Conservation (phyloP, 2,113 vertebrate genomes). For the Ciconia maguari region DNA sequence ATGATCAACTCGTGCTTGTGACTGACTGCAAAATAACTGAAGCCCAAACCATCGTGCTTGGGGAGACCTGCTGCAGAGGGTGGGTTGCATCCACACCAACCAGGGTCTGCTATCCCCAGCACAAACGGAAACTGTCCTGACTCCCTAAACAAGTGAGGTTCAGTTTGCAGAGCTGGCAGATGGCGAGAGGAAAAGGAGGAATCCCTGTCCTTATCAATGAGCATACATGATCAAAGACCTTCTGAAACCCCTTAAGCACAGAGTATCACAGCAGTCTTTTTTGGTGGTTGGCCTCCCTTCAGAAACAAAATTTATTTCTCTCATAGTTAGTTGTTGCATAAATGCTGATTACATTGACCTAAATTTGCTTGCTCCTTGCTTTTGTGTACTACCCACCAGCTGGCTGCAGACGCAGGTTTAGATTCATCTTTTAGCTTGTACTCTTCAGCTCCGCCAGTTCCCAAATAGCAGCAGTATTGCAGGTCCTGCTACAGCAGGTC, state of each 20-base stretch:
- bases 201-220: not conserved
- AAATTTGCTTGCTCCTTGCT: not conserved
- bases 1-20: not conserved
- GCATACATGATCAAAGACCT: not conserved
- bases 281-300: not conserved
- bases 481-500: not conserved
- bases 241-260: not conserved
- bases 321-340: not conserved
- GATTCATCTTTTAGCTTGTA: not conserved
- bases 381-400: not conserved
- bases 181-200: not conserved
- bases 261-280: not conserved
- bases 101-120: accelerated
- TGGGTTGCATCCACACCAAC: not conserved
- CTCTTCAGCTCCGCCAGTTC: not conserved
- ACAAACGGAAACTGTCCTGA: not conserved
- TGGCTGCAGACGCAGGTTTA: not conserved
- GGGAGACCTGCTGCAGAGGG: not conserved
- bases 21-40: not conserved
- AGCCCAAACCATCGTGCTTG: not conserved
- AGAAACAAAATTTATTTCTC: not conserved
- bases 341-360: not conserved
- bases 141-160: not conserved
- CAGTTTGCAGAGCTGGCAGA: not conserved
- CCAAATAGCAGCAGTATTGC: not conserved